A percentile compares a stretch with the other conserved stretches of the same genome.
Conservation (phyloP, 2,888 invertebrate genomes). For the Habroteleia sp. region DNA sequence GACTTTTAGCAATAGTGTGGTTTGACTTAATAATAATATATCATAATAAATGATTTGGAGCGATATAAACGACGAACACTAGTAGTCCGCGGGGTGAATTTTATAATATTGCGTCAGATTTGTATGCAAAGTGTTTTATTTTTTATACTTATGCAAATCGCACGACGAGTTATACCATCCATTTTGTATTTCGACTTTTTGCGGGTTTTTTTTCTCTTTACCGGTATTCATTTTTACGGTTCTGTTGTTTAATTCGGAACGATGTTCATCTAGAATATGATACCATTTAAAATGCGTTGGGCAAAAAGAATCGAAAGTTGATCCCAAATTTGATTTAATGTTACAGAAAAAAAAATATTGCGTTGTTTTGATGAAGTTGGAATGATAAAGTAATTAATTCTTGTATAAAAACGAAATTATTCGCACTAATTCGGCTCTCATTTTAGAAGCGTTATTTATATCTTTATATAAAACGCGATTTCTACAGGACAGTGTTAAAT, state of each 20-base stretch:
- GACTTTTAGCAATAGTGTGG: too few relatives aligned
- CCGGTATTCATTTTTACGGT: constrained; percentile 3
- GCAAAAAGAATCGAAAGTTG: constrained; percentile 4
- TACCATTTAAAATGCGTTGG: constrained; percentile 1
- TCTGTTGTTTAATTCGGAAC: constrained; percentile 7
- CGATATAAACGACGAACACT: too few relatives aligned
- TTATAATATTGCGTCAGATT: constrained; percentile 18
- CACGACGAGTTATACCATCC: background rate
- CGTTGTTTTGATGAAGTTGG: too few relatives aligned
- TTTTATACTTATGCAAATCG: constrained; percentile 24
- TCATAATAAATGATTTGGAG: constrained; percentile 11
- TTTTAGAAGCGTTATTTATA: too few relatives aligned
- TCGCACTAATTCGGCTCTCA: too few relatives aligned
- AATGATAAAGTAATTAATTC: too few relatives aligned
- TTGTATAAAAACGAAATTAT: too few relatives aligned
- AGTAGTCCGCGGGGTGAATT: constrained; percentile 1
- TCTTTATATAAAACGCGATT: too few relatives aligned
- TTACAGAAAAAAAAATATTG: too few relatives aligned
- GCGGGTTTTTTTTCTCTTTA: background rate
- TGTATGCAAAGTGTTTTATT: constrained; percentile 1
- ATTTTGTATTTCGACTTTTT: constrained; percentile 1
- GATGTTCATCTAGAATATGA: constrained; percentile 9
- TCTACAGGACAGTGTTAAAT: too few relatives aligned
- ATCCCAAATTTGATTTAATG: too few relatives aligned
- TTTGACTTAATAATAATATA: too few relatives aligned